Evolutionary conservation across 2,797 vertebrate species (phyloP), one percentile per base, ranked within the genome.

Genomic region (Halcyon smyrnensis): DNA sequence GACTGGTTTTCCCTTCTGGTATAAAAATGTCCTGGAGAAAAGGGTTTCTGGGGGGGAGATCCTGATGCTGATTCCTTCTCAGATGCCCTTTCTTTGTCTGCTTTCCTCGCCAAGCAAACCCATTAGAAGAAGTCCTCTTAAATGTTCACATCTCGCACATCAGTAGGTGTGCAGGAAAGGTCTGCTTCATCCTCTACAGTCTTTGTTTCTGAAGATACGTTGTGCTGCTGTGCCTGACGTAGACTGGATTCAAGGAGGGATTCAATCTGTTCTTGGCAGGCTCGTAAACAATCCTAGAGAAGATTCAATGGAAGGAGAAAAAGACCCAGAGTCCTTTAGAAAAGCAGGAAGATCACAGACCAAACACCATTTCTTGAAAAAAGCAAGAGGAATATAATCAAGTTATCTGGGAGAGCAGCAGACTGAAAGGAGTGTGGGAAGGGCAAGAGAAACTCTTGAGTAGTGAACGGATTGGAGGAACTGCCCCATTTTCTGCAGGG

Each of bases 241-340:
- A 99, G 98, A 97, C 99, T 99, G 79, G 98, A 99, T 98, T 99
- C 99, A 67, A 99, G 98, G 95, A 99, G 98, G 64, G 99, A 99
- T 95, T 99, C 99, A 1, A 99, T 99, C 99, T 99, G 99, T 97
- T 99, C 99, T 98, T 99, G 99, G 97, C 99, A 99, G 7, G 99
- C 99, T 68, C 99, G 98, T 96, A 99, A 98, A 98, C 99, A 99
- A 97, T 99, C 99, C 99, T 99, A 97, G 27, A 89, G 54, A 56
- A 83, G 77, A 87, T 86, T n/a, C 92, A 86, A 45, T 2, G 83
- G 81, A 70, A 85, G 84, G 81, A 87, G 79, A 90, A 37, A 91
- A 78, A 96, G 82, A 96, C 69, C 95, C 92, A 91, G 50, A 69
- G 75, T 67, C 67, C 83, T 96, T 97, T 95, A 97, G 94, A 91